Evolutionary conservation across 2,888 invertebrate genomes (phyloP).

Genomic region (Nephrotoma appendiculata): DNA sequence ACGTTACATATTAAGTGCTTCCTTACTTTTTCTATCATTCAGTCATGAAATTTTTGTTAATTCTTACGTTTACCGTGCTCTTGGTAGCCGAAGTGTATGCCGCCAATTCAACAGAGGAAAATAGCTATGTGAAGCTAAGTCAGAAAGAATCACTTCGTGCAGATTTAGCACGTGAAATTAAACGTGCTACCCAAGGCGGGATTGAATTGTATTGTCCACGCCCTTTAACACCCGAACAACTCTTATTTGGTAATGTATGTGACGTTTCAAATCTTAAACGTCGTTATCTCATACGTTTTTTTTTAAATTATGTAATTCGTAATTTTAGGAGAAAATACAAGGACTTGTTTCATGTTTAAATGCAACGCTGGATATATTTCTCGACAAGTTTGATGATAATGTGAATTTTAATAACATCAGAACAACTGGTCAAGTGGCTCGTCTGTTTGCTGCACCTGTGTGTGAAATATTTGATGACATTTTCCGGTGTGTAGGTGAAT

Average conservation of each 20-base stretch:
- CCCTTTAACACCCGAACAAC: not conserved
- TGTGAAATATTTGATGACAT: not conserved
- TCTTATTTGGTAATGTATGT: not conserved
- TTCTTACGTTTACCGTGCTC: not conserved
- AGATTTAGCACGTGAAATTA: no score
- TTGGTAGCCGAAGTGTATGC: not conserved
- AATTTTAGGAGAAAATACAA: no score
- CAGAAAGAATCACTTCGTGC: not conserved
- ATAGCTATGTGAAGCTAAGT: not conserved
- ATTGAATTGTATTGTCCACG: not conserved
- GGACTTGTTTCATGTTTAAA: no score
- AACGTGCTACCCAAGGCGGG: no score
- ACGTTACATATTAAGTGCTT: no score
- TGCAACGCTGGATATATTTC: not conserved
- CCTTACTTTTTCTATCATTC: not conserved
- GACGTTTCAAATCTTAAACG: no score
- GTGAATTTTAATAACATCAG: no score
- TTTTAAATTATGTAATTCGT: no score
- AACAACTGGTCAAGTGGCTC: no score
- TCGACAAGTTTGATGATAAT: no score
- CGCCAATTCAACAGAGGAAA: not conserved
- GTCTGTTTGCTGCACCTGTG: no score
- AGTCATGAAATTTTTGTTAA: not conserved
- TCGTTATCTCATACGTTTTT: no score
- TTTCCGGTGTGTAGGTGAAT: not conserved